Base-by-base conservation (phyloP, 2,113 vertebrate species). In the Gnathonemus echidnorhynchus region DNA sequence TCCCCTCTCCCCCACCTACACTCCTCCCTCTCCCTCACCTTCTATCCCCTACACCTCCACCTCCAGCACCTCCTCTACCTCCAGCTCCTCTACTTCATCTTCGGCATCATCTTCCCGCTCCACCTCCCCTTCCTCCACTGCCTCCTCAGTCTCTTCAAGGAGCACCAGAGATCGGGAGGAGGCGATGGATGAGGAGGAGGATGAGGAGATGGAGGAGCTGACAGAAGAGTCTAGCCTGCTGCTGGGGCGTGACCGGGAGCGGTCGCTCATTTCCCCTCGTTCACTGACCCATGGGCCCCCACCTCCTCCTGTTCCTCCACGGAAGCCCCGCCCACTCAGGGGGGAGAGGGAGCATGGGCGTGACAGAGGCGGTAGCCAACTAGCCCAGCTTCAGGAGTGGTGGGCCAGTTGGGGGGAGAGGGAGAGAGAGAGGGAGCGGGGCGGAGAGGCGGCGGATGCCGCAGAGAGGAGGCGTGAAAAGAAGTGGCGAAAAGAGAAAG, bases 151-250 rank as follows among this genome's bases (percentile, higher is more conserved):
- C 91, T 95, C 95, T 49, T 96, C 96, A 45, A 93, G 93, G 92
- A 96, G 95, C 93, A 95, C 95, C 31, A 93, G 94, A 85, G 95
- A 95, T 89, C 92, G 94, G 84, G 94, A 94, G 88, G 91, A 77
- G 7, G 95, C 94, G 53, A 89, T 94, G 24, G 95, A 95, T 21
- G 94, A 90, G 74, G 95, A 96, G 88, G 95, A 96, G 27, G 95
- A 94, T 11, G 93, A 96, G 27, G 95, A 96, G 0, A 94, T 96
- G 27, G 96, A 96, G 89, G 95, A 96, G 91, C 92, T 96, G 92
- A 96, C 95, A 0, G 96, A 96, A 91, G 95, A 96, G 93, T 96
- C 96, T 15, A 97, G 96, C 91, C 95, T 97, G 84, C 95, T 97
- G 74, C 94, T 96, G 46, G 96, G 95, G 49, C 90, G 95, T 87